Percentiles rank a stretch among this genome's conserved stretches.
phyloP scores from a whole-genome alignment of 2,113 vertebrate species.

The Amphiprion percula region DNA sequence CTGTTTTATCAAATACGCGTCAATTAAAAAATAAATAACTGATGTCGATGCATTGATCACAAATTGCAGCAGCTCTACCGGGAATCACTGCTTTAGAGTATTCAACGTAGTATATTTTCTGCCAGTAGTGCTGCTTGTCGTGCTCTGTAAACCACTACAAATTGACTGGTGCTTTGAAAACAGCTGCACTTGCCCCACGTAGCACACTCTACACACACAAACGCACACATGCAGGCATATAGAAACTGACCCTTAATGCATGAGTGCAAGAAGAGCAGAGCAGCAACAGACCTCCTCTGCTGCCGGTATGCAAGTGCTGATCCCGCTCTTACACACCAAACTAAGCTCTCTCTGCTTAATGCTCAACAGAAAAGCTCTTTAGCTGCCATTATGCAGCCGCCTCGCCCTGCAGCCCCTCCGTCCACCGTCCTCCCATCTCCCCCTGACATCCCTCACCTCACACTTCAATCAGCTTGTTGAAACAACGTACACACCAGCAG shows the following conservation, averaged over 20 bases:
- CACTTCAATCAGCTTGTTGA: not conserved
- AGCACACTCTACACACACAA: conserved; percentile 14
- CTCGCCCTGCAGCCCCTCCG: conserved; percentile 22
- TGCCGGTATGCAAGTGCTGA: conserved; percentile 55
- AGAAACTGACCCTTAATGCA: conserved; percentile 24
- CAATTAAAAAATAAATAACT: too few species aligned
- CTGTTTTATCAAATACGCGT: too few species aligned
- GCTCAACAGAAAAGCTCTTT: conserved; percentile 78
- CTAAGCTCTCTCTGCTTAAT: conserved; percentile 79
- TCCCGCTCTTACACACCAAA: conserved; percentile 77
- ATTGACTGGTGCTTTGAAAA: conserved; percentile 9
- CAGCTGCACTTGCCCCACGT: conserved; percentile 3
- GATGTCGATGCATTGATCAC: too few species aligned
- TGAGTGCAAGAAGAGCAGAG: conserved; percentile 49
- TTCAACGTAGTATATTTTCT: not conserved
- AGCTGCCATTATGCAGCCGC: conserved; percentile 69
- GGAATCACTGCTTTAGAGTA: not conserved
- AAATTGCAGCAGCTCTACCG: too few species aligned
- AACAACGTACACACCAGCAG: conserved; percentile 11
- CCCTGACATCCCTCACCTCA: conserved; percentile 24
- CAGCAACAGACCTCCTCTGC: conserved; percentile 43
- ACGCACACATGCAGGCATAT: conserved; percentile 18
- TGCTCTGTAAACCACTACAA: not conserved
- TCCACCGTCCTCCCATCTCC: conserved; percentile 28
- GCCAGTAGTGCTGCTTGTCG: not conserved